These are phyloP conservation scores for Trichechus manatus DNA, from an alignment of 2,113 vertebrate species.

Conservation along the genomic window DNA sequence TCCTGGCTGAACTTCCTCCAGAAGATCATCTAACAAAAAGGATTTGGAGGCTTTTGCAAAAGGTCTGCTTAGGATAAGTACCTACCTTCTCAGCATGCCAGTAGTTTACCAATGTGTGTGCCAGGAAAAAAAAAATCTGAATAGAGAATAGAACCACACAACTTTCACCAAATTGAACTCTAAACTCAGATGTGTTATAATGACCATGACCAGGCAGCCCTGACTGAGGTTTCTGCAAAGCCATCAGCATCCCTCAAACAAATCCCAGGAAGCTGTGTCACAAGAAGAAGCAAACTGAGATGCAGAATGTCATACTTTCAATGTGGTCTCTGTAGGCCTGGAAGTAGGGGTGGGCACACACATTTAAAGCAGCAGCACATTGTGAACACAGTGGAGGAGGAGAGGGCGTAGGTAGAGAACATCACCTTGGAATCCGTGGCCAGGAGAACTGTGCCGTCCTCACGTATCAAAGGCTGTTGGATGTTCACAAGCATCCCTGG, in stretches of 20 bases:
- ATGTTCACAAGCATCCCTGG: slow-evolving; percentile 99
- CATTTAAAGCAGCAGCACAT: background rate
- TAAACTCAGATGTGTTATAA: background rate
- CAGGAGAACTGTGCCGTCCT: slow-evolving; percentile 95
- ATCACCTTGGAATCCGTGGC: slow-evolving; percentile 95
- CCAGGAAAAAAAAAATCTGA: background rate
- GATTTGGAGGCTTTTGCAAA: background rate
- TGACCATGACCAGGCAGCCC: background rate
- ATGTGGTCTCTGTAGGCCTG: background rate
- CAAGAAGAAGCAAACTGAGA: background rate
- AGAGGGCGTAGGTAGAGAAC: background rate
- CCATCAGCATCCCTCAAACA: background rate
- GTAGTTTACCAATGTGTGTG: background rate
- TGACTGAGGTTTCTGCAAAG: background rate
- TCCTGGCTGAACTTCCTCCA: background rate
- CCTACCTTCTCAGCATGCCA: background rate
- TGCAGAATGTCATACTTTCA: background rate
- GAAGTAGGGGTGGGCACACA: too few relatives aligned
- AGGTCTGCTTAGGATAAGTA: background rate
- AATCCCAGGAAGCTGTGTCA: background rate
- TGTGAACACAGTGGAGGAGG: background rate
- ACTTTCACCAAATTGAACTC: background rate
- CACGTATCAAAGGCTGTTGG: slow-evolving; percentile 97
- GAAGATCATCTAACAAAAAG: background rate
- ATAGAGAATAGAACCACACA: background rate